Base-by-base conservation (phyloP, 2,113 vertebrate genomes). In the Peromyscus maniculatus region DNA sequence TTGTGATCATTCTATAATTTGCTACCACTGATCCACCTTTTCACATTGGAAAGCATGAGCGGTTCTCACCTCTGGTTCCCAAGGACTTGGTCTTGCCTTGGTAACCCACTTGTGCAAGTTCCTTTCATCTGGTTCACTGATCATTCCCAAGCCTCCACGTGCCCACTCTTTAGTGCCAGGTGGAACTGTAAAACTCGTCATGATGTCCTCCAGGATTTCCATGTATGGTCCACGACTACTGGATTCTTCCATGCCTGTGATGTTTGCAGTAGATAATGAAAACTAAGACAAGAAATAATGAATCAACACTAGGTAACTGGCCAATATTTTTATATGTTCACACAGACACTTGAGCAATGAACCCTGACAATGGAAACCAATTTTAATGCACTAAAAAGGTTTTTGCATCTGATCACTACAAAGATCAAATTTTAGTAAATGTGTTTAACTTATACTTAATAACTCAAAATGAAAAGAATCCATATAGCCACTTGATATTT, bases 201-300 rank as follows among this genome's bases (percentile, higher is more conserved):
- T 43, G 46, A 69, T 4, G 33, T 80, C n/a, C 39, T 93, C 86
- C 78, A 94, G 46, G n/a, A 82, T 84, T 82, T 92, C 72, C 43
- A 69, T 8, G 12, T 12, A 10, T 12, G 39, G 66, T 46, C 7
- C 3, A 21, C 52, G 16, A 90, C 96, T 87, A 87, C 6, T 77
- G 71, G 55, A 39, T 10, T 74, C 28, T 91, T 91, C n/a, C n/a
- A 3, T 49, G 28, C 19, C 26, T 83, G 8, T 26, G 57, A 52
- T 12, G 6, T 57, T 83, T 92, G 17, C 31, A 64, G 67, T 71
- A 87, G 22, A 52, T 87, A 39, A n/a, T 49, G 10, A 82, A 94
- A 97, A 91, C 36, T 64, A 19, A 97, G 55, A 92, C 59, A 57
- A 46, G 64, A 96, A 90, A 93, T 75, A 95, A 82, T 62, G 10